Evolutionary conservation across 2,888 invertebrate genomes (phyloP).

Genomic region (Ptychoptera contaminata): DNA sequence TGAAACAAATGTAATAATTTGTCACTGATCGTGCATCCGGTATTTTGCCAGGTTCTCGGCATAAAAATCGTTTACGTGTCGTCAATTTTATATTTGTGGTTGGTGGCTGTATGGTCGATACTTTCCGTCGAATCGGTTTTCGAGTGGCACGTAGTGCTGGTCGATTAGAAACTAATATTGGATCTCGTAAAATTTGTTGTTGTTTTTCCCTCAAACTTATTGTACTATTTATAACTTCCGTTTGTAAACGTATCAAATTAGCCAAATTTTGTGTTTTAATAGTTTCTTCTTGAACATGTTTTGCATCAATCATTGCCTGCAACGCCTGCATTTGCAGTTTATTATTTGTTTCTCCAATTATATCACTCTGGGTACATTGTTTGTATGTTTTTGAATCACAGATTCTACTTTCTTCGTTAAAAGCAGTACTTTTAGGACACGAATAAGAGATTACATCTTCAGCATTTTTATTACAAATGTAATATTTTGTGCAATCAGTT

Average conservation of each 20-base stretch:
- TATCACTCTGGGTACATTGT: constrained; percentile 21
- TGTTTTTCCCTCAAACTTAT: background rate
- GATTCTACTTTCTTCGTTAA: constrained; percentile 30
- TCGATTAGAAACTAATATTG: background rate
- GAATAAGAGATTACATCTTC: constrained; percentile 30
- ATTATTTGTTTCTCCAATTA: constrained; percentile 19
- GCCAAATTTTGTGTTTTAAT: constrained; percentile 23
- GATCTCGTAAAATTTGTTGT: background rate
- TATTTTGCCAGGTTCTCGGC: constrained; percentile 32
- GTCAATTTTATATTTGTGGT: background rate
- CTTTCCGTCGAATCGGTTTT: constrained; percentile 15
- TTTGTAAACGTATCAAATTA: constrained; percentile 17
- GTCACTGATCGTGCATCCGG: constrained; percentile 31
- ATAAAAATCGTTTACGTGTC: constrained; percentile 23
- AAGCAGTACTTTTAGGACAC: constrained; percentile 34
- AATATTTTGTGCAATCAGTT: constrained; percentile 35
- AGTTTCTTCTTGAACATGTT: constrained; percentile 21
- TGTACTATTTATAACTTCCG: constrained; percentile 5
- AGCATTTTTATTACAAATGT: constrained; percentile 32
- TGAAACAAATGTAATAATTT: constrained; percentile 34
- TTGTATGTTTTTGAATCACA: constrained; percentile 31
- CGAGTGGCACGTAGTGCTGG: constrained; percentile 10
- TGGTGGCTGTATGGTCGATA: constrained; percentile 10
- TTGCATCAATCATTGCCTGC: constrained; percentile 23
- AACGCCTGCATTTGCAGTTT: constrained; percentile 24